Conservation (phyloP, 2,888 invertebrate genomes). For the Lamproptera curius region DNA sequence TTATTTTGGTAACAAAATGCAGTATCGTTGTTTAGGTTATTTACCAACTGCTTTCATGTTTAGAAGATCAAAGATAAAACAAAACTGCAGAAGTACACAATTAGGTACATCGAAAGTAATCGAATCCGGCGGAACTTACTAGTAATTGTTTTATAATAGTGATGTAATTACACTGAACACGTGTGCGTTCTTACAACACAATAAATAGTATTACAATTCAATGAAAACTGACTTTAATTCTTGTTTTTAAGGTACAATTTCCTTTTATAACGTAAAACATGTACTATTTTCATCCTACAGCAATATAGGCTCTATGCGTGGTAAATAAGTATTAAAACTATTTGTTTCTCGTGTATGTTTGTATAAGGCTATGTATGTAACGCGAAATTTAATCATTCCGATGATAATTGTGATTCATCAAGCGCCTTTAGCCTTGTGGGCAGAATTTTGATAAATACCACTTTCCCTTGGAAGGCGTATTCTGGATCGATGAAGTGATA, state of each 20-base stretch:
- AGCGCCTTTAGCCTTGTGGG: slow-evolving; percentile 36
- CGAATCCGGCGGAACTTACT: slow-evolving; percentile 19
- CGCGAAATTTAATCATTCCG: slow-evolving; percentile 30
- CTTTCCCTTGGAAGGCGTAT: slow-evolving; percentile 56
- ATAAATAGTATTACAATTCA: background rate
- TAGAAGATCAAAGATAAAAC: slow-evolving; percentile 1
- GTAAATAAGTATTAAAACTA: slow-evolving; percentile 1
- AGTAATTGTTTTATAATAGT: slow-evolving; percentile 18
- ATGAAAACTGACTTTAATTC: slow-evolving; percentile 3
- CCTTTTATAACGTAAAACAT: no score
- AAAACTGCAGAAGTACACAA: slow-evolving; percentile 13
- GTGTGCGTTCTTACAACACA: slow-evolving; percentile 4
- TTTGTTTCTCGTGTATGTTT: no score
- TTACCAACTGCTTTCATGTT: no score
- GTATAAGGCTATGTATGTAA: no score
- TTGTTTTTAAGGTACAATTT: background rate
- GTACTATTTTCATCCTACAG: no score
- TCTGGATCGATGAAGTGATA: slow-evolving; percentile 34
- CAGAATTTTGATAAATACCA: slow-evolving; percentile 55
- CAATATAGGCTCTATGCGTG: background rate
- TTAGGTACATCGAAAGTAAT: slow-evolving; percentile 20
- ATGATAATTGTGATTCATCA: slow-evolving; percentile 44
- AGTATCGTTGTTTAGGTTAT: no score
- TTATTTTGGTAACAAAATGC: no score
- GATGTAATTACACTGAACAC: slow-evolving; percentile 16